Conservation (phyloP, 2,888 invertebrate genomes). For the Lasioglossum leucozonium region DNA sequence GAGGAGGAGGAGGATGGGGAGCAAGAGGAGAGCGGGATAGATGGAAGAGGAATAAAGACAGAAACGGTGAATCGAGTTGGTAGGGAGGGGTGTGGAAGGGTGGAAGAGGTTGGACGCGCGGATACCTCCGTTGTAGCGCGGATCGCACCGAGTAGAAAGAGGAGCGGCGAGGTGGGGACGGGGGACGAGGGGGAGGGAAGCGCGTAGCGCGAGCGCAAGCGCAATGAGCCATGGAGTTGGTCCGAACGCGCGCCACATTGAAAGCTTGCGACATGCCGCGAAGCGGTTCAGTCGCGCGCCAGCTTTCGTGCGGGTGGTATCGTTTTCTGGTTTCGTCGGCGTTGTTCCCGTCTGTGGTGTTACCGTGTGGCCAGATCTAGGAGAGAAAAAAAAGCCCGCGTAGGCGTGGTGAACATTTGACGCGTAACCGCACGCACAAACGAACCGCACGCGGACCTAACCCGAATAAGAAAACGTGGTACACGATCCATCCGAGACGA, state of each 20-base stretch:
- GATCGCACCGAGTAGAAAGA: constrained; percentile 30
- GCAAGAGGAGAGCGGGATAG: background rate
- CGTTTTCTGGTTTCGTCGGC: constrained; percentile 39
- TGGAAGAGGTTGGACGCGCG: constrained; percentile 31
- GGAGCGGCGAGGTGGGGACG: constrained; percentile 16
- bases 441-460: constrained; percentile 27
- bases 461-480: background rate
- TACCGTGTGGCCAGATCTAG: constrained; percentile 42
- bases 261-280: constrained; percentile 84
- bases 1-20: background rate
- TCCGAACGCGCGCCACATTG: constrained; percentile 81
- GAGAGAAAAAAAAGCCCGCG: constrained; percentile 48
- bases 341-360: constrained; percentile 49
- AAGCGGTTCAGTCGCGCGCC: constrained; percentile 83
- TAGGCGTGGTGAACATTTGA: constrained; percentile 62
- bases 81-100: constrained; percentile 5
- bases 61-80: constrained; percentile 19
- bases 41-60: constrained; percentile 21
- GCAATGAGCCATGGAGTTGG: constrained; percentile 67
- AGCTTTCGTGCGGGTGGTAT: constrained; percentile 78
- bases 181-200: constrained; percentile 78
- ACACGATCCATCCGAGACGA: background rate
- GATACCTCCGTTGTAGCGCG: constrained; percentile 39
- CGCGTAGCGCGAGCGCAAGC: constrained; percentile 75
- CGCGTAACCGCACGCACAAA: constrained; percentile 35